These are phyloP conservation scores for Drosophila prolongata DNA, from an alignment of 2,888 invertebrate genomes.

Conservation along the genomic window DNA sequence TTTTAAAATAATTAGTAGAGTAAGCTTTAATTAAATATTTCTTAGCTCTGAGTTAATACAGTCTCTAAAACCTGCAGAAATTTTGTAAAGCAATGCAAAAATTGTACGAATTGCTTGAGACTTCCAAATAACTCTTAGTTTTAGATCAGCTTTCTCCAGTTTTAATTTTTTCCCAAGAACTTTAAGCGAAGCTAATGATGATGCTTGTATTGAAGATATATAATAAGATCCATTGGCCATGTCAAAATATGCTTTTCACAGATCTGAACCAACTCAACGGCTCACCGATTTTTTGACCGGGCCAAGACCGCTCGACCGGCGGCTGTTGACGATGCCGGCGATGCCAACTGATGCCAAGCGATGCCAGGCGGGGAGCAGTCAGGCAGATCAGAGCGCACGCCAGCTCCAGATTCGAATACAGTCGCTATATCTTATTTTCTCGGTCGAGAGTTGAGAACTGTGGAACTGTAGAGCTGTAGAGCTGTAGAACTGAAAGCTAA, in stretches of 20 bases:
- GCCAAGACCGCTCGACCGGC: slow-evolving; percentile 46
- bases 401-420: slow-evolving; percentile 40
- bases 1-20: no score
- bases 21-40: no score
- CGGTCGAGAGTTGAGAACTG: slow-evolving; percentile 15
- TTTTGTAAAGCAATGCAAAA: no score
- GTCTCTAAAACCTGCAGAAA: no score
- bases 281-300: slow-evolving; percentile 81
- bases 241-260: slow-evolving; percentile 37
- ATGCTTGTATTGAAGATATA: neutral
- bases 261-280: slow-evolving; percentile 60
- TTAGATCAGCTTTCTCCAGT: neutral
- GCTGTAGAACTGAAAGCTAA: neutral
- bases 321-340: slow-evolving; percentile 6
- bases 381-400: slow-evolving; percentile 79
- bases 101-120: no score
- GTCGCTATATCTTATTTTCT: slow-evolving; percentile 5
- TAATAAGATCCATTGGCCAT: slow-evolving; percentile 8
- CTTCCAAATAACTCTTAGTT: no score
- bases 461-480: neutral
- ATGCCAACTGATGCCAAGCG: slow-evolving; percentile 49
- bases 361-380: slow-evolving; percentile 65
- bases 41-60: no score
- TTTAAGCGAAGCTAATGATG: slow-evolving; percentile 1
- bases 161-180: neutral